Conservation (phyloP, 2,113 vertebrate genomes). For the Hucho hucho region DNA sequence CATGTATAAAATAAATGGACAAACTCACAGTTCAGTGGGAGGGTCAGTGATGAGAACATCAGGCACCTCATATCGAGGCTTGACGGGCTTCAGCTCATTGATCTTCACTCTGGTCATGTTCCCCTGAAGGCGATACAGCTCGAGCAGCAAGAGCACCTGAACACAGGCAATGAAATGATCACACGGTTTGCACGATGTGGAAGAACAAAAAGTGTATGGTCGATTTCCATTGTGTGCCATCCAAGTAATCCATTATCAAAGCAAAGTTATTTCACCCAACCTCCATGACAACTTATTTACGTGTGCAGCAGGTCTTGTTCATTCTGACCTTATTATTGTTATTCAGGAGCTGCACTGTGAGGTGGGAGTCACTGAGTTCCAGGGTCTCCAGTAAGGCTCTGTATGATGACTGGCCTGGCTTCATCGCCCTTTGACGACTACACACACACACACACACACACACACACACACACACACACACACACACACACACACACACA, state of each 20-base stretch:
- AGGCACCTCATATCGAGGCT: slow-evolving; percentile 73
- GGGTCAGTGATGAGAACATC: slow-evolving; percentile 77
- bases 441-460: slow-evolving; percentile 11
- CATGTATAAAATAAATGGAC: not conserved
- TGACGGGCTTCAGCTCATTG: slow-evolving; percentile 75
- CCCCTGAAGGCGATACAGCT: slow-evolving; percentile 76
- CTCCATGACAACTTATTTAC: not conserved
- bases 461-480: not conserved
- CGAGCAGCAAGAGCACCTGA: slow-evolving; percentile 74
- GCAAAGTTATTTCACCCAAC: too few relatives aligned
- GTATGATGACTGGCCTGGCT: slow-evolving; percentile 73
- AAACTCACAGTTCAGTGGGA: slow-evolving; percentile 63
- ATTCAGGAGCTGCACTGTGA: slow-evolving; percentile 75
- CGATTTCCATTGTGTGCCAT: too few relatives aligned
- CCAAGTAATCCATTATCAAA: too few relatives aligned
- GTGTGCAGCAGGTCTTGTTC: not conserved
- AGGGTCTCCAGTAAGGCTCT: slow-evolving; percentile 75
- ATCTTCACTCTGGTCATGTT: slow-evolving; percentile 80
- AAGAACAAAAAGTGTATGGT: too few relatives aligned
- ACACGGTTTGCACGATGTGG: not conserved
- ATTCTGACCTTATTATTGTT: slow-evolving; percentile 75
- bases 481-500: not conserved
- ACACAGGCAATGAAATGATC: slow-evolving; percentile 11
- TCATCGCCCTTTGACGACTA: slow-evolving; percentile 75
- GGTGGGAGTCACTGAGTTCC: slow-evolving; percentile 69